Conservation (phyloP, 2,888 invertebrate genomes). For the Deladenus siricidicola region DNA sequence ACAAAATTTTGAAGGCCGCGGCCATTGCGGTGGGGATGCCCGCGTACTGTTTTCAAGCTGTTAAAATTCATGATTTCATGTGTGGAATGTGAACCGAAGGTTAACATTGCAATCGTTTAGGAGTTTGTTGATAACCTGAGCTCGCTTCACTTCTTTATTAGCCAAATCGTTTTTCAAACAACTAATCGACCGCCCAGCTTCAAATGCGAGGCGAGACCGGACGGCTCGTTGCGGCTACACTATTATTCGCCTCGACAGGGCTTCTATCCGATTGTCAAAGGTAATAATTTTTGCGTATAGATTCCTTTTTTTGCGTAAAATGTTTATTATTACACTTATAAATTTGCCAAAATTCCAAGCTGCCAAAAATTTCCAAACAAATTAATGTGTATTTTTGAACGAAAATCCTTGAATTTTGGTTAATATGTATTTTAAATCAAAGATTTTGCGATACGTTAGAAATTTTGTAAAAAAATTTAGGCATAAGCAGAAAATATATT, state of each 20-base stretch:
- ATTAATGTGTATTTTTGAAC: too few relatives aligned
- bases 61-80: neutral
- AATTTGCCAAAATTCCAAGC: too few relatives aligned
- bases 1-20: too few relatives aligned
- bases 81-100: neutral
- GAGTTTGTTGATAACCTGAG: slow-evolving; percentile 47
- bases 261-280: slow-evolving; percentile 45
- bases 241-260: slow-evolving; percentile 45
- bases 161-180: slow-evolving; percentile 45
- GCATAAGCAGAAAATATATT: neutral
- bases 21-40: too few relatives aligned
- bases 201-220: slow-evolving; percentile 25
- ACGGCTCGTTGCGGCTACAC: slow-evolving; percentile 33
- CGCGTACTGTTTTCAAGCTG: too few relatives aligned
- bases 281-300: slow-evolving; percentile 5
- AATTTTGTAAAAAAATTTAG: neutral
- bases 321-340: too few relatives aligned
- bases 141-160: slow-evolving; percentile 50
- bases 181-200: slow-evolving; percentile 46
- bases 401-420: too few relatives aligned
- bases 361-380: too few relatives aligned
- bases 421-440: neutral
- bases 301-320: too few relatives aligned
- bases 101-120: too few relatives aligned
- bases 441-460: neutral